Evolutionary conservation across 2,113 vertebrate species (phyloP).

Genomic region (Nycticorax nycticorax): DNA sequence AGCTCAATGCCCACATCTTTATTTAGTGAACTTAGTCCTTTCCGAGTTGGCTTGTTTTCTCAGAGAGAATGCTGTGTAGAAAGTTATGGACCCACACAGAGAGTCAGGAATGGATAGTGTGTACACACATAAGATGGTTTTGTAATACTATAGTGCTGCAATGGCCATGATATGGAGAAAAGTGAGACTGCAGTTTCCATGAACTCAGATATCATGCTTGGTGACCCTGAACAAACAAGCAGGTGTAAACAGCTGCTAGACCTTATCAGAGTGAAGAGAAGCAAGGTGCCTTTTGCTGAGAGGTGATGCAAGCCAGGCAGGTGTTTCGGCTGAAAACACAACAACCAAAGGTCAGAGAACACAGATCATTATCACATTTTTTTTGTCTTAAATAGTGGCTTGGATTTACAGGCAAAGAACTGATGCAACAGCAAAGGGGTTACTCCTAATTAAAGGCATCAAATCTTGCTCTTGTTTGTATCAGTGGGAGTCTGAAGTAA

Average conservation of each 20-base stretch:
- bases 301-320: neutral
- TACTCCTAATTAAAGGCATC: neutral
- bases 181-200: neutral
- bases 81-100: neutral
- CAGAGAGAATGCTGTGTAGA: neutral
- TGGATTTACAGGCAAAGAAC: neutral
- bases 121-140: neutral
- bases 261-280: neutral
- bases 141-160: neutral
- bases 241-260: slow-evolving; percentile 19
- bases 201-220: neutral
- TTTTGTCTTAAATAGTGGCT: neutral
- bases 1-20: neutral
- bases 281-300: neutral
- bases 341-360: neutral
- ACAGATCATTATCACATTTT: neutral
- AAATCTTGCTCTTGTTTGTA: neutral
- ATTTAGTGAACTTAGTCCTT: neutral
- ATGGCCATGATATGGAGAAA: neutral
- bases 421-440: neutral
- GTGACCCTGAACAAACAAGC: neutral
- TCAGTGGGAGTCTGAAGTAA: neutral
- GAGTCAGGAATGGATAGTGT: neutral
- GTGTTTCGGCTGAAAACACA: neutral
- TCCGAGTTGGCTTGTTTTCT: neutral